Conservation (phyloP, 2,113 vertebrate genomes). For the Lates calcarifer region DNA sequence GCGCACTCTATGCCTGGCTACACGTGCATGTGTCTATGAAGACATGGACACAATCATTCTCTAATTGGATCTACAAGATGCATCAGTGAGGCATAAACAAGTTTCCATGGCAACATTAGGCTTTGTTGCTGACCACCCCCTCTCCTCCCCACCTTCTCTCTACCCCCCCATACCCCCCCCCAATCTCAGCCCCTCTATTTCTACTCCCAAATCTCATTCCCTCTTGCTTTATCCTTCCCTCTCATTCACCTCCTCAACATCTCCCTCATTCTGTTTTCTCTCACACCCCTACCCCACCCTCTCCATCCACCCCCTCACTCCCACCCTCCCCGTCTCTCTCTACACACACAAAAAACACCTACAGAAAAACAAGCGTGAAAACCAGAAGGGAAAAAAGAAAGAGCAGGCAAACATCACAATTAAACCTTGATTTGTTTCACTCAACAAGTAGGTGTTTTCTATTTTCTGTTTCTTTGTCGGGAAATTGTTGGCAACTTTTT, state of each 20-base stretch:
- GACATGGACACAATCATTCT: slow-evolving; percentile 88
- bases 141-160: slow-evolving; percentile 42
- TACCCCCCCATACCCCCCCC: slow-evolving; percentile 48
- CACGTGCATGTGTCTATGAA: slow-evolving; percentile 78
- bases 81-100: slow-evolving; percentile 91
- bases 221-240: slow-evolving; percentile 77
- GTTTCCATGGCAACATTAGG: slow-evolving; percentile 87
- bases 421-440: slow-evolving; percentile 55
- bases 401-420: slow-evolving; percentile 51
- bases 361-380: slow-evolving; percentile 69
- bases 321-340: neutral
- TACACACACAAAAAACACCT: slow-evolving; percentile 50
- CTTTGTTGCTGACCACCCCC: slow-evolving; percentile 79
- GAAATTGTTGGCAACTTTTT: slow-evolving; percentile 19
- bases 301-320: neutral
- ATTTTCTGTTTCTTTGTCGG: slow-evolving; percentile 30
- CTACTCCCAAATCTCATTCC: slow-evolving; percentile 73
- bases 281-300: slow-evolving; percentile 4
- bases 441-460: slow-evolving; percentile 66
- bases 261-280: slow-evolving; percentile 69
- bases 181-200: slow-evolving; percentile 66
- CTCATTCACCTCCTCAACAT: slow-evolving; percentile 81
- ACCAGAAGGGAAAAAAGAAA: slow-evolving; percentile 19
- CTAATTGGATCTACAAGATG: slow-evolving; percentile 92
- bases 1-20: neutral